A percentile compares a stretch with the other conserved stretches of the same genome.
Evolutionary conservation across 2,797 vertebrate genomes (phyloP).

Genomic region (Hybognathus amarus): DNA sequence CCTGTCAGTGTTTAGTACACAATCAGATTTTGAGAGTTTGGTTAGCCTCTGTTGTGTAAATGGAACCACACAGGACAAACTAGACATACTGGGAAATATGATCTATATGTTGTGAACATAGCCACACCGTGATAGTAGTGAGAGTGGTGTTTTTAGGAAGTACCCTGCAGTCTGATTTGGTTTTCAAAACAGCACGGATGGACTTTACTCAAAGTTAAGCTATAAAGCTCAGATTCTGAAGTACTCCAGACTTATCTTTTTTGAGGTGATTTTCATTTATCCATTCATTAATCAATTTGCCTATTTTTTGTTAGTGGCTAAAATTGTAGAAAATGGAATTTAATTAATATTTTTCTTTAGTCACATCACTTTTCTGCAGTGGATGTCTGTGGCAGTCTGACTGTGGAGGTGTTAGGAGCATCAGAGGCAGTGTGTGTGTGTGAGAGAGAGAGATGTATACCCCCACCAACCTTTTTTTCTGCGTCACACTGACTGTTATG

Average conservation of each 20-base stretch:
- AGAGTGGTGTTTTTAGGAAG: background rate
- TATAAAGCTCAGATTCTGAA: too few relatives aligned
- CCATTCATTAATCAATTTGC: conserved; percentile 34
- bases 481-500: conserved; percentile 78
- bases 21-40: background rate
- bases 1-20: background rate
- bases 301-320: conserved; percentile 38
- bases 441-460: conserved; percentile 46
- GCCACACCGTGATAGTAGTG: too few relatives aligned
- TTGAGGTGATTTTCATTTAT: background rate
- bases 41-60: background rate
- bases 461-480: conserved; percentile 57
- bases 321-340: conserved; percentile 2
- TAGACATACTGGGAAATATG: background rate
- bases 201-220: background rate
- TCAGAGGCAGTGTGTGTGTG: conserved; percentile 26
- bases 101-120: background rate
- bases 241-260: background rate
- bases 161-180: background rate
- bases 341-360: background rate
- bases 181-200: background rate
- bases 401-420: background rate
- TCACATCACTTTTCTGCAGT: conserved; percentile 43
- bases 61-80: background rate
- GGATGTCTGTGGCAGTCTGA: background rate